phyloP scores from a whole-genome alignment of 2,113 vertebrate genomes.

The Agelaius phoeniceus region DNA sequence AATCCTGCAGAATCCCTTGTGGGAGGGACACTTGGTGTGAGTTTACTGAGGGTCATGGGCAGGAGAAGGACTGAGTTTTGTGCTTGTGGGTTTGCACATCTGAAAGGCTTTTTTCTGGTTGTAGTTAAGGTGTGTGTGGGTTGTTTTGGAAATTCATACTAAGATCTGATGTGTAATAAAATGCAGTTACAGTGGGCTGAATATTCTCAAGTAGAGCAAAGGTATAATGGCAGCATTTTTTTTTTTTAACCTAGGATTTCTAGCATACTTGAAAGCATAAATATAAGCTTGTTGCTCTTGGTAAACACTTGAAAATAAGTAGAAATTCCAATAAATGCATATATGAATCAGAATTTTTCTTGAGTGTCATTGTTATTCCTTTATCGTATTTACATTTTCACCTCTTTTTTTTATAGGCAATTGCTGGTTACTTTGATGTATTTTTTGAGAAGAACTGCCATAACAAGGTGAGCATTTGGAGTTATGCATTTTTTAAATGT shows the following conservation, averaged over 20 bases:
- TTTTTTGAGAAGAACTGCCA: conserved; percentile 90
- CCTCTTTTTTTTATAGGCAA: conserved; percentile 75
- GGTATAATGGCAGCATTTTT: background rate
- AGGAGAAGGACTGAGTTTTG: background rate
- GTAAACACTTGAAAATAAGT: background rate
- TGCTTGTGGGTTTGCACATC: background rate
- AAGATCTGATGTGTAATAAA: background rate
- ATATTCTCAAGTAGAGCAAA: background rate
- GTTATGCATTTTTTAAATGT: conserved; percentile 43
- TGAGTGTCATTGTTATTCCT: background rate
- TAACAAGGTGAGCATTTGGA: conserved; percentile 81
- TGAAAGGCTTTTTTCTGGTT: background rate
- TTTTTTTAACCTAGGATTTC: background rate
- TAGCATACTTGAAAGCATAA: background rate
- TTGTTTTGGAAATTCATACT: background rate
- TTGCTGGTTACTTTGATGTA: conserved; percentile 95
- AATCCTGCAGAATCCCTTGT: rapidly evolving
- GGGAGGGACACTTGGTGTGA: background rate
- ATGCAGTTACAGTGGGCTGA: background rate
- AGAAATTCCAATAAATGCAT: background rate
- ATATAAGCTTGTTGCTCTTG: background rate
- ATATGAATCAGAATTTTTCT: background rate
- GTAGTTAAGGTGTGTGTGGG: rapidly evolving
- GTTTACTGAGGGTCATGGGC: background rate
- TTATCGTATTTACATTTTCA: background rate